Conservation (phyloP, 2,113 vertebrate species). For the Vidua macroura region DNA sequence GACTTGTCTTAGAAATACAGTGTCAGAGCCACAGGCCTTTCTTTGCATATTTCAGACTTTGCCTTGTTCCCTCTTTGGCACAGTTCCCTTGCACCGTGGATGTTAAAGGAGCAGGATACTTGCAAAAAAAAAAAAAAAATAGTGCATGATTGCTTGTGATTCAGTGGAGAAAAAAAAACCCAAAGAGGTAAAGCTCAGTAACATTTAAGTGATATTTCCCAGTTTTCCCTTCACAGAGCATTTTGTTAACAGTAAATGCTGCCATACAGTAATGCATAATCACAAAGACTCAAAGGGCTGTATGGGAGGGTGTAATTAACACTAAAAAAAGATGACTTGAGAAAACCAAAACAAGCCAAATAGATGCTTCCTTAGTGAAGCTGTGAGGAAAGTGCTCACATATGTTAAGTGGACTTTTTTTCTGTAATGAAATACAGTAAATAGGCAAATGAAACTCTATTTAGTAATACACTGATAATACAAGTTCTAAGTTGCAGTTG, state of each 20-base stretch:
- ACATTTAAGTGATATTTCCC: background rate
- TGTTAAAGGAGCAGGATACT: background rate
- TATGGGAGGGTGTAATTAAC: background rate
- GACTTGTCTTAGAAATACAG: background rate
- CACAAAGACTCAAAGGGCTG: background rate
- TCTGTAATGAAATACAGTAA: background rate
- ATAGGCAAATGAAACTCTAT: background rate
- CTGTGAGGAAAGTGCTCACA: background rate
- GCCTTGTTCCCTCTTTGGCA: background rate
- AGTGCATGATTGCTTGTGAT: background rate
- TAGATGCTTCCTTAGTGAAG: background rate
- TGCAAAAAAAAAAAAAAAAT: background rate
- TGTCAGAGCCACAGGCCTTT: background rate
- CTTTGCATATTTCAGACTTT: background rate
- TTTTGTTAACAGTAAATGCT: background rate
- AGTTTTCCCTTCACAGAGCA: background rate
- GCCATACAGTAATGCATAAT: background rate
- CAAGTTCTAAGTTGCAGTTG: background rate
- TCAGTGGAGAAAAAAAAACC: background rate
- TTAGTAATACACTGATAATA: background rate
- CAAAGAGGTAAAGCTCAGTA: background rate
- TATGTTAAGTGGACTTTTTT: background rate
- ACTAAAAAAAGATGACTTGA: background rate
- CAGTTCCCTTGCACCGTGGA: rapidly evolving
- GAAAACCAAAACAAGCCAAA: background rate